These are phyloP conservation scores for Metopolophium dirhodum DNA, from an alignment of 1,140 invertebrate genomes.

Conservation along the genomic window DNA sequence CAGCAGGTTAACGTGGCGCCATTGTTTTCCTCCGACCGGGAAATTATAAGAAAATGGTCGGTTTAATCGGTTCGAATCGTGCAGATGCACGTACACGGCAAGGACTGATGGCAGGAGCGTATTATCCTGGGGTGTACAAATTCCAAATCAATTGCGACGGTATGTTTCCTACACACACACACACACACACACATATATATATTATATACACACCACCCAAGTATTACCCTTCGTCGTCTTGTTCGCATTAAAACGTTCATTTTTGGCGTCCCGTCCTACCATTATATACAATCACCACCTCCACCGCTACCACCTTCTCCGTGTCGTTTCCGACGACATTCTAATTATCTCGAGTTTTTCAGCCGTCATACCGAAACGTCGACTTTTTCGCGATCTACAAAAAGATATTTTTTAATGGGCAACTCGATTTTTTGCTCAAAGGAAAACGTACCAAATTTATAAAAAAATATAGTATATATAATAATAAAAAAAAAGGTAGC, in stretches of 20 bases:
- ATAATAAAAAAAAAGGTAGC: background rate
- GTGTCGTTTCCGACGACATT: background rate
- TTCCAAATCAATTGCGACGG: background rate
- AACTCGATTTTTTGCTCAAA: background rate
- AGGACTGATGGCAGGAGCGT: background rate
- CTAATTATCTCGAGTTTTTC: constrained; percentile 10
- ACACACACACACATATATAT: background rate
- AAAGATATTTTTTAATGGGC: constrained; percentile 21
- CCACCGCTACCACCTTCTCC: background rate
- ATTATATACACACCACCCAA: background rate
- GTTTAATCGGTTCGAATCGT: background rate
- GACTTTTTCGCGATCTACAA: background rate
- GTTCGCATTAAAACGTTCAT: background rate
- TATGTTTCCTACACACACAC: background rate
- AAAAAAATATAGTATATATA: background rate
- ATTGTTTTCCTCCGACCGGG: background rate
- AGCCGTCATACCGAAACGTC: background rate
- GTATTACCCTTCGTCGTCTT: background rate
- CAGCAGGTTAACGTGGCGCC: background rate
- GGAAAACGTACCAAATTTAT: background rate
- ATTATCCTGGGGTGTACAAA: background rate
- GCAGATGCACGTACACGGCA: background rate
- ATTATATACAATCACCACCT: background rate
- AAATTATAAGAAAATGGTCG: background rate
- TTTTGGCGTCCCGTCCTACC: background rate